These are phyloP conservation scores for Panthera uncia DNA, from an alignment of 2,113 vertebrate species.

Conservation along the genomic window DNA sequence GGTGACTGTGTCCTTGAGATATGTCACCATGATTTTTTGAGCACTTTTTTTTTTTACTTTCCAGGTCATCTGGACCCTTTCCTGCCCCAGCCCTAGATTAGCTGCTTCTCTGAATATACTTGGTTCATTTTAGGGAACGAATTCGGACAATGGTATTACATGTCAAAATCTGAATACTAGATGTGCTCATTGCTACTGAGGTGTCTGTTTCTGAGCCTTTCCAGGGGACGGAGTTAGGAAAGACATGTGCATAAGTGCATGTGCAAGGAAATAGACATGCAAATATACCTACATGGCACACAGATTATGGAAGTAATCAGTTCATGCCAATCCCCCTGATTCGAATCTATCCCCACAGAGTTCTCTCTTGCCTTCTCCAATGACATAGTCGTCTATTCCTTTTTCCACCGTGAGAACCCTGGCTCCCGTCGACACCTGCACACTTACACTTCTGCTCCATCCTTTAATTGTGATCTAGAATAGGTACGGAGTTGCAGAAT, in stretches of 20 bases:
- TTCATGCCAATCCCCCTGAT: not conserved
- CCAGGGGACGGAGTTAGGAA: not conserved
- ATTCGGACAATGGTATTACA: not conserved
- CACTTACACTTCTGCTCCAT: not conserved
- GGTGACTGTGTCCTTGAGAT: not conserved
- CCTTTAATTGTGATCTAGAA: not conserved
- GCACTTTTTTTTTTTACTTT: not conserved
- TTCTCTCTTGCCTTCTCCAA: not conserved
- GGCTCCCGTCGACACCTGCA: not conserved
- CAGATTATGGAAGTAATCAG: not conserved
- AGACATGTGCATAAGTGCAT: fast-evolving
- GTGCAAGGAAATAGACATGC: not conserved
- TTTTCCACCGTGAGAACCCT: not conserved
- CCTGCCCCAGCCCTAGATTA: not conserved
- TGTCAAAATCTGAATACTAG: not conserved
- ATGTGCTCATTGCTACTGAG: not conserved
- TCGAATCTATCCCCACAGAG: not conserved
- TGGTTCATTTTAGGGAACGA: not conserved
- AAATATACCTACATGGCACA: not conserved
- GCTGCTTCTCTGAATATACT: not conserved
- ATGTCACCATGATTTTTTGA: not conserved
- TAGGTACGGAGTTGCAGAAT: not conserved
- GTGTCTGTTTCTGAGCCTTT: not conserved
- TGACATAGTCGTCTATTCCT: not conserved
- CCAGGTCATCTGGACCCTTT: not conserved